These are phyloP conservation scores for Popillia japonica DNA, from an alignment of 1,140 invertebrate genomes.

Conservation along the genomic window DNA sequence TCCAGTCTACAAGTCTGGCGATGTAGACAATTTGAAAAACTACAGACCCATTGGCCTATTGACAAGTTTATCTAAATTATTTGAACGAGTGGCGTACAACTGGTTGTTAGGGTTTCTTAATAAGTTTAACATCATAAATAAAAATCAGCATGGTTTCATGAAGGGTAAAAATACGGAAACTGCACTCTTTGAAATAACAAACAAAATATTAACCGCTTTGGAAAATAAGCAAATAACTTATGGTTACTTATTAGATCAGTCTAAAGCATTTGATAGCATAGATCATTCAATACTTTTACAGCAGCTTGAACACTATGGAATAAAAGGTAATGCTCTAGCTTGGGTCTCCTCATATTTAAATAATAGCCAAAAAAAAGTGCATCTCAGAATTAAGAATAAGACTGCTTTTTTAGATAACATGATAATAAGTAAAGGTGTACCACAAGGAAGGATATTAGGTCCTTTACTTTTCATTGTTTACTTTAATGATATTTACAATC, in stretches of 20 bases:
- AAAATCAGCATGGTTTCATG: not conserved
- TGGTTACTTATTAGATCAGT: not conserved
- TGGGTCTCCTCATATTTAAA: not conserved
- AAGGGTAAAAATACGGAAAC: not conserved
- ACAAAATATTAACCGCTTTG: not conserved
- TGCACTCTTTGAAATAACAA: not conserved
- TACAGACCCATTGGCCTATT: slow-evolving; percentile 45
- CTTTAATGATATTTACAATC: no score
- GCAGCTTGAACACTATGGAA: not conserved
- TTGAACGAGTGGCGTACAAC: slow-evolving; percentile 40
- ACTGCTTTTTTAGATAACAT: not conserved
- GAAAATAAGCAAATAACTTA: not conserved
- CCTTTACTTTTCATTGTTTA: no score
- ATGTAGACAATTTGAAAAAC: slow-evolving; percentile 40
- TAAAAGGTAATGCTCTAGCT: not conserved
- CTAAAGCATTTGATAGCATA: not conserved
- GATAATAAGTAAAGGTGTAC: not conserved
- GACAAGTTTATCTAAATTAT: slow-evolving; percentile 41
- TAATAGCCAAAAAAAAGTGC: not conserved
- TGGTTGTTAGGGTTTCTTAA: not conserved
- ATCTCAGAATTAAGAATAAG: not conserved
- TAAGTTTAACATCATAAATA: slow-evolving; percentile 12
- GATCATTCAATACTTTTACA: not conserved
- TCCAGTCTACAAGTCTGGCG: slow-evolving; percentile 42
- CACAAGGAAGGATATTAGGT: not conserved